Conservation (phyloP, 2,113 vertebrate genomes). For the Ia io region DNA sequence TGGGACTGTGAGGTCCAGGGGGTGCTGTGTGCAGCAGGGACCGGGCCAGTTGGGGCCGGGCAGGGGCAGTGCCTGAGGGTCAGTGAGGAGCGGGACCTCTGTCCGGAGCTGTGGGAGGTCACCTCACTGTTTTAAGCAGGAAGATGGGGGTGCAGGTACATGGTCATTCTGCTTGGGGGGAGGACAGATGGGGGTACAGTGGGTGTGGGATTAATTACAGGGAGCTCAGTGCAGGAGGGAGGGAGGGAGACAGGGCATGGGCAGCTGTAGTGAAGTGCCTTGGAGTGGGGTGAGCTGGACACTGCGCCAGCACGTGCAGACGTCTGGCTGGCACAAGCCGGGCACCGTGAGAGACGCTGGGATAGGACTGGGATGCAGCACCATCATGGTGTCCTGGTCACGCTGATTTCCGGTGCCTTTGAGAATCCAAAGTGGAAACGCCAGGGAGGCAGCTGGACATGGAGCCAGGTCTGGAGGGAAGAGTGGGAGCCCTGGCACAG, state of each 20-base stretch:
- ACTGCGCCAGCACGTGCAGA: neutral
- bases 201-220: neutral
- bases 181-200: fast-evolving
- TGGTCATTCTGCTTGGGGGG: neutral
- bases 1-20: fast-evolving
- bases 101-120: neutral
- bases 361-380: neutral
- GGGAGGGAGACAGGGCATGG: no score
- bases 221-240: no score
- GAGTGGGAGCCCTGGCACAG: fast-evolving
- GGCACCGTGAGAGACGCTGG: fast-evolving
- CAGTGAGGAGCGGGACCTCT: no score
- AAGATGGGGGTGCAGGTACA: neutral
- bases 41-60: fast-evolving
- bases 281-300: neutral
- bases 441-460: no score
- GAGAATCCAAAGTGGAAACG: neutral
- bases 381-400: fast-evolving
- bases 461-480: fast-evolving
- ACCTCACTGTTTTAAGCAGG: neutral
- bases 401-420: neutral
- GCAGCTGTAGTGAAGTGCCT: neutral
- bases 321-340: neutral
- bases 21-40: fast-evolving
- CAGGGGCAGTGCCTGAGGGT: neutral